Percentiles rank a stretch among this genome's conserved stretches.
Evolutionary conservation across 2,113 vertebrate genomes (phyloP).

Genomic region (Pseudopipra pipra): DNA sequence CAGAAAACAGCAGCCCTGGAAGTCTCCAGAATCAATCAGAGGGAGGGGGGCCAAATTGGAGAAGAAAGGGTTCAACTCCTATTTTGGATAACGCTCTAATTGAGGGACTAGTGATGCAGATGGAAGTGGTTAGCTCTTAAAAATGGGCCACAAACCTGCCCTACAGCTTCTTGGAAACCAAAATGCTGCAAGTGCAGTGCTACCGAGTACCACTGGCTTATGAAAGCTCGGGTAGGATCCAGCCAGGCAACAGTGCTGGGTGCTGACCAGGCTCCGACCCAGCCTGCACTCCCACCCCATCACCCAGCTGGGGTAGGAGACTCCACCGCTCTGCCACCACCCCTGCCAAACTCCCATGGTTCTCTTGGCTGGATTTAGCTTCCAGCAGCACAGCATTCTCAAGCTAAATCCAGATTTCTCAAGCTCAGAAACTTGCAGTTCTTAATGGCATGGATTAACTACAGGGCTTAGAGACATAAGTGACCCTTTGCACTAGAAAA

Average conservation of each 20-base stretch:
- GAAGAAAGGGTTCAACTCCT: not conserved
- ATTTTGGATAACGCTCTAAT: not conserved
- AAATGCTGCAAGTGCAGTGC: not conserved
- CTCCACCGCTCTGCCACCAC: accelerated
- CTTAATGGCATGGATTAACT: not conserved
- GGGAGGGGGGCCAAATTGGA: not conserved
- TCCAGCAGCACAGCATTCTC: not conserved
- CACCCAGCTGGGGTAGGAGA: not conserved
- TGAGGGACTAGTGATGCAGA: not conserved
- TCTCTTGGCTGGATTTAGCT: not conserved
- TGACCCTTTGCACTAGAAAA: not conserved
- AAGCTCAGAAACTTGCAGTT: not conserved
- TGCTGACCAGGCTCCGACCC: accelerated
- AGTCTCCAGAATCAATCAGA: not conserved
- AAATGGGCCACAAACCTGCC: not conserved
- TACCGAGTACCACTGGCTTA: accelerated
- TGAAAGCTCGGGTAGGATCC: not conserved
- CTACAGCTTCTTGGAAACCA: not conserved
- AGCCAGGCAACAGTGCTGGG: not conserved
- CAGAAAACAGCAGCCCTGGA: not conserved
- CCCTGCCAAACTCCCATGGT: accelerated
- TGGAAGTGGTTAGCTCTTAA: not conserved
- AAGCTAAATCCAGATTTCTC: not conserved
- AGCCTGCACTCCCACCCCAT: accelerated
- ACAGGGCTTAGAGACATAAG: not conserved